Evolutionary conservation across 2,113 vertebrate genomes (phyloP).

Genomic region (Gobio gobio): DNA sequence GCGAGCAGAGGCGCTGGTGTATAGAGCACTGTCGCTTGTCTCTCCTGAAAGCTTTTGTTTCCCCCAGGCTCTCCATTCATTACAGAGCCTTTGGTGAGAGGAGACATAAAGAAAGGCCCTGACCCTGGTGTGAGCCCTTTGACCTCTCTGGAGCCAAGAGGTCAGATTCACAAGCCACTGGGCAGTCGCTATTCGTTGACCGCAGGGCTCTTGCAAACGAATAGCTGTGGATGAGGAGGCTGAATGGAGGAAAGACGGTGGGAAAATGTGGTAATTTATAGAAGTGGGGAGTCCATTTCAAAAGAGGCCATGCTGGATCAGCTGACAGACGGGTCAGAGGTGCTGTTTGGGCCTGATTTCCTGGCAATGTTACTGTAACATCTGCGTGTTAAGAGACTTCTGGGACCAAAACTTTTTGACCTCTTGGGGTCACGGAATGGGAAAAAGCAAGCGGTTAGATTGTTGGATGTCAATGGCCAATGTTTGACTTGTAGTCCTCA

Average conservation of each 20-base stretch:
- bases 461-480: slow-evolving; percentile 65
- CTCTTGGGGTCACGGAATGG: slow-evolving; percentile 69
- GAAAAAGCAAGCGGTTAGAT: slow-evolving; percentile 75
- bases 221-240: slow-evolving; percentile 73
- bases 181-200: slow-evolving; percentile 81
- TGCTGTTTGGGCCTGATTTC: slow-evolving; percentile 90
- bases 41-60: slow-evolving; percentile 89
- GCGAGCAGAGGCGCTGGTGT: slow-evolving; percentile 89
- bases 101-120: slow-evolving; percentile 83
- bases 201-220: slow-evolving; percentile 77
- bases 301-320: slow-evolving; percentile 88
- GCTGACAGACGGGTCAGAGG: slow-evolving; percentile 92
- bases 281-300: slow-evolving; percentile 94
- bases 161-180: slow-evolving; percentile 86
- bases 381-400: slow-evolving; percentile 89
- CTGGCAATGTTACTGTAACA: slow-evolving; percentile 96
- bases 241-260: slow-evolving; percentile 85
- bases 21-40: slow-evolving; percentile 90
- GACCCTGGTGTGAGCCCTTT: slow-evolving; percentile 92
- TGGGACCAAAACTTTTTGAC: slow-evolving; percentile 85
- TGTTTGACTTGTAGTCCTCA: slow-evolving; percentile 70
- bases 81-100: slow-evolving; percentile 95
- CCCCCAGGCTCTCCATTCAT: slow-evolving; percentile 88
- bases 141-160: slow-evolving; percentile 90
- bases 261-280: slow-evolving; percentile 93